These are phyloP conservation scores for Steinernema carpocapsae DNA, from an alignment of 2,888 invertebrate species.

Conservation along the genomic window DNA sequence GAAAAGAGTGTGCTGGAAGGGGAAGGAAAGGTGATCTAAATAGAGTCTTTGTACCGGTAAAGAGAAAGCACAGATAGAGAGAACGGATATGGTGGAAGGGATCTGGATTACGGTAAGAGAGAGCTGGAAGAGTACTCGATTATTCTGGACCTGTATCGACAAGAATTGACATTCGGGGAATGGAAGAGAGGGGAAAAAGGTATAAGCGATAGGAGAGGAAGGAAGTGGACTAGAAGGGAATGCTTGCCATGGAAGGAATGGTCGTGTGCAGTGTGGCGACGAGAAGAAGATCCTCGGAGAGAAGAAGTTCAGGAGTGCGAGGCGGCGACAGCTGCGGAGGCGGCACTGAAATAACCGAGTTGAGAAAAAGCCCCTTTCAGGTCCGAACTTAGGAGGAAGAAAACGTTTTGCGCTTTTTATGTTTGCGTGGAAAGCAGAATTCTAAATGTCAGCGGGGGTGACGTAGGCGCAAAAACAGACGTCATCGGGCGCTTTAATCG, in stretches of 20 bases:
- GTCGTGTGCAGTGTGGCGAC: too few relatives aligned
- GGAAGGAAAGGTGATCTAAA: background rate
- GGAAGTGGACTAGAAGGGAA: background rate
- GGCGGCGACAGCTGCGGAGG: background rate
- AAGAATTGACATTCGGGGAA: background rate
- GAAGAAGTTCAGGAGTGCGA: background rate
- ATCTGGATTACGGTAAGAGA: background rate
- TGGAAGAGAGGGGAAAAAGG: constrained; percentile 1
- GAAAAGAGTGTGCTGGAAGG: background rate
- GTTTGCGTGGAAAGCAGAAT: background rate
- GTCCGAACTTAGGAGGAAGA: background rate
- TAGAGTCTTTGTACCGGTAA: constrained; percentile 26
- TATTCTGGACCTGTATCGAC: constrained; percentile 30
- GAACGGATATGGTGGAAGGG: constrained; percentile 20
- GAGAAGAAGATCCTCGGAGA: too few relatives aligned
- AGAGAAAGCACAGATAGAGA: constrained; percentile 31
- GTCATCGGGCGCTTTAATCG: background rate
- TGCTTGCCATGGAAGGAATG: background rate
- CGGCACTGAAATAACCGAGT: background rate
- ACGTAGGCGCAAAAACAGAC: background rate
- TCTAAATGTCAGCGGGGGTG: background rate
- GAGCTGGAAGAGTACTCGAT: constrained; percentile 30
- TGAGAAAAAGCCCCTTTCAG: background rate
- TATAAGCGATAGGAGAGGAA: constrained; percentile 17
- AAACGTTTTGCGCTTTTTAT: background rate